phyloP scores from a whole-genome alignment of 1,140 invertebrate genomes.

The Platyscapa corneri region DNA sequence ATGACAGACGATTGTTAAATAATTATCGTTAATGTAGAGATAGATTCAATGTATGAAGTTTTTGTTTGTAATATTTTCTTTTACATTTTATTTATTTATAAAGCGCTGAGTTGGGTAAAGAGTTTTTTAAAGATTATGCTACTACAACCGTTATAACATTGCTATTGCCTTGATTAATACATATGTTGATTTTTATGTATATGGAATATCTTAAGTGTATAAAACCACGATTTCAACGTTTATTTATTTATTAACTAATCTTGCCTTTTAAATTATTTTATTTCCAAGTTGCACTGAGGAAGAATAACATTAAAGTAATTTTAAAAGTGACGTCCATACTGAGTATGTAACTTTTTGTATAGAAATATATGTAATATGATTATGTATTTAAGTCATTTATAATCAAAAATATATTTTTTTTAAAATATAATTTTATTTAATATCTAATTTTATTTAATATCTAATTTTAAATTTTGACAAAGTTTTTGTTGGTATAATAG shows the following conservation, averaged over 20 bases:
- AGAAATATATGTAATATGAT: background rate
- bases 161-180: slow-evolving; percentile 18
- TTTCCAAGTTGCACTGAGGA: background rate
- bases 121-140: slow-evolving; percentile 36
- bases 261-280: background rate
- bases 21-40: slow-evolving; percentile 1
- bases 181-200: slow-evolving; percentile 22
- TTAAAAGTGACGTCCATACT: background rate
- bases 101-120: background rate
- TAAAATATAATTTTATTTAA: too few relatives aligned
- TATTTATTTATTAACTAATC: slow-evolving; percentile 9
- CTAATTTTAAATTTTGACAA: too few relatives aligned
- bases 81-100: slow-evolving; percentile 5
- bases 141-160: slow-evolving; percentile 38
- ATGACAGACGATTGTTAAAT: slow-evolving; percentile 23
- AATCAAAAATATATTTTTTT: too few relatives aligned
- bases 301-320: background rate
- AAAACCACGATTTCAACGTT: slow-evolving; percentile 10
- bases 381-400: background rate
- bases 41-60: slow-evolving; percentile 6
- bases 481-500: too few relatives aligned
- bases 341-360: background rate
- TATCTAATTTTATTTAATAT: too few relatives aligned
- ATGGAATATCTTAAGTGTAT: background rate
- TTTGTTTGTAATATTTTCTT: slow-evolving; percentile 7